These are phyloP conservation scores for Empidonax alnorum DNA, from an alignment of 2,113 vertebrate species.

Conservation along the genomic window DNA sequence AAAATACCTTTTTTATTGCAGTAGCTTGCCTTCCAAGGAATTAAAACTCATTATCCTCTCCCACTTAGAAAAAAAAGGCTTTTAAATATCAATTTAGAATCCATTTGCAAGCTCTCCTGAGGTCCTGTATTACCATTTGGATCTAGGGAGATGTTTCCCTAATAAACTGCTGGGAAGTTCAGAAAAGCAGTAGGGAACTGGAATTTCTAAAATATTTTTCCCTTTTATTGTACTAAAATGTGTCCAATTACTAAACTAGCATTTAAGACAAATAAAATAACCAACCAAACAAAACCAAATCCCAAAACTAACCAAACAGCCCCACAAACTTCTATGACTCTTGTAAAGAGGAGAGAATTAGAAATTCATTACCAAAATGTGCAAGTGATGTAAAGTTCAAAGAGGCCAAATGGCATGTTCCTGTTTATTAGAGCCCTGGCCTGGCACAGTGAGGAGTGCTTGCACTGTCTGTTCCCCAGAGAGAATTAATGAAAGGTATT, in stretches of 20 bases:
- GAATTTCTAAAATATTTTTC: not conserved
- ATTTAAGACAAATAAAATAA: not conserved
- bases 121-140: conserved; percentile 52
- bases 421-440: not conserved
- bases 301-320: accelerated
- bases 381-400: not conserved
- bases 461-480: not conserved
- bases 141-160: conserved; percentile 38
- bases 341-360: conserved; percentile 36
- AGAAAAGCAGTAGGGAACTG: not conserved
- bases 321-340: not conserved
- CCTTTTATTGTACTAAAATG: not conserved
- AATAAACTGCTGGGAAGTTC: conserved; percentile 38
- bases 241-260: not conserved
- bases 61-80: conserved; percentile 46
- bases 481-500: not conserved
- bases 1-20: conserved; percentile 68
- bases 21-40: conserved; percentile 71
- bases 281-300: not conserved
- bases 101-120: conserved; percentile 67
- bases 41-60: conserved; percentile 75
- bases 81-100: conserved; percentile 75
- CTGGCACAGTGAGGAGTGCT: not conserved
- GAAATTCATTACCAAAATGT: conserved; percentile 21
- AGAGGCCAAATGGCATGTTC: not conserved